These are phyloP conservation scores for Stegana nigrithorax DNA, from an alignment of 2,888 invertebrate species.

Conservation along the genomic window DNA sequence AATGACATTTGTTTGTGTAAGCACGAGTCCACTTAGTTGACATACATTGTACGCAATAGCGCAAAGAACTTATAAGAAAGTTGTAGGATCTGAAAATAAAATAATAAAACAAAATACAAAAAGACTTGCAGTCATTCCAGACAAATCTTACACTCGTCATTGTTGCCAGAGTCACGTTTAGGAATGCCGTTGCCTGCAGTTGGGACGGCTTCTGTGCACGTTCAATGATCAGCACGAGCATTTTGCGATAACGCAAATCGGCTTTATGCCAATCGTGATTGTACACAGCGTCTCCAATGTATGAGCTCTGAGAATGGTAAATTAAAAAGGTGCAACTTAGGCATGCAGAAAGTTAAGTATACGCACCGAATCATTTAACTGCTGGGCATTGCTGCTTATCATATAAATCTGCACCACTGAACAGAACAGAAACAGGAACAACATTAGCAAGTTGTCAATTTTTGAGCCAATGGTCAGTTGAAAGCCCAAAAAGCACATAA, in stretches of 20 bases:
- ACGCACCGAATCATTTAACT: constrained; percentile 34
- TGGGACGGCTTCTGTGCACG: constrained; percentile 55
- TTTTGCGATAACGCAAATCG: constrained; percentile 52
- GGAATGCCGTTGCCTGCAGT: constrained; percentile 53
- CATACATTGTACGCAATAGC: constrained; percentile 61
- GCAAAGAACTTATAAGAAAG: constrained; percentile 65
- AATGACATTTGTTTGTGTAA: background rate
- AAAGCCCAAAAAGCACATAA: constrained; percentile 64
- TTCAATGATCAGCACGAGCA: constrained; percentile 51
- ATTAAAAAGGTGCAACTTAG: background rate
- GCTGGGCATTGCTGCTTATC: constrained; percentile 38
- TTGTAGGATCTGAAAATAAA: constrained; percentile 53
- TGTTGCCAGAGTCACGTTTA: constrained; percentile 53
- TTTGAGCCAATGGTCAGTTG: constrained; percentile 57
- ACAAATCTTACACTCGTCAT: constrained; percentile 53
- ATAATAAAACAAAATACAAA: background rate
- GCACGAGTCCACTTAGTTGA: constrained; percentile 33
- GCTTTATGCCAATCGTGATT: constrained; percentile 57
- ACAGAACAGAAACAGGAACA: constrained; percentile 54
- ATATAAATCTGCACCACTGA: constrained; percentile 42
- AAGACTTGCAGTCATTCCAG: background rate
- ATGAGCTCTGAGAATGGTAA: constrained; percentile 46
- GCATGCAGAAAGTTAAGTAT: background rate
- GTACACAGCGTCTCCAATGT: constrained; percentile 53
- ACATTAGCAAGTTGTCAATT: constrained; percentile 48